Evolutionary conservation across 2,888 invertebrate genomes (phyloP), one percentile per base, ranked within the genome.

Genomic region (Trichogramma evanescens): DNA sequence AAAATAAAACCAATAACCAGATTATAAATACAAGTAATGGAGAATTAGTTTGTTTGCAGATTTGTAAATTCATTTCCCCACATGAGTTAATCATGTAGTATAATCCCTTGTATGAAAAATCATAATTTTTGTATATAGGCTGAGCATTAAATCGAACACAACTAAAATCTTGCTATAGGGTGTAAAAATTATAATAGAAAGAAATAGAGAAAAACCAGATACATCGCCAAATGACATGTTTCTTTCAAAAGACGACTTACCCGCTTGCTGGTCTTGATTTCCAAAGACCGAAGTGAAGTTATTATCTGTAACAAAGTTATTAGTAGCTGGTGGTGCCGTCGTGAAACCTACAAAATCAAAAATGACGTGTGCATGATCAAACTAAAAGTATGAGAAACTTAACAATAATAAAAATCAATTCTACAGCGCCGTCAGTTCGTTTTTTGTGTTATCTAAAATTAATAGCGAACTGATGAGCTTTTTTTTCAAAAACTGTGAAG

Each of bases 251-350:
- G 26, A 26, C 58, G 65, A 76, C 77, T 78, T 69, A 78, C 77
- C 70, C 60, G 74, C 63, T 64, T 76, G 75, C 58, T 72, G 72
- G 50, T 77, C 77, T 68, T 77, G 77, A 80, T 84, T 86, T 79
- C 91, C 92, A 81, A 93, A 93, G 71, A 92, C 92, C 72, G 91
- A 89, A 74, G 89, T 87, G 82, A 93, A 93, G 82, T 87, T 89
- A 80, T 89, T 90, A 79, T 93, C 93, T 75, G 90, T 87, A 76
- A 92, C 90, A 82, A 91, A 91, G 71, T 84, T 81, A 78, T 81
- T 83, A 77, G 80, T 80, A 71, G 79, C 76, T 65, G 78, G 72
- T 64, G 72, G 73, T 72, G 71, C 71, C 71, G 71, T 69, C 58
- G 72, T 69, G 72, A 75, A 78, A 74, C 80, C 80, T 81, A 78